A percentile compares a stretch with the other conserved stretches of the same genome.
phyloP scores from a whole-genome alignment of 2,888 invertebrate genomes.

The Lasioglossum vierecki region DNA sequence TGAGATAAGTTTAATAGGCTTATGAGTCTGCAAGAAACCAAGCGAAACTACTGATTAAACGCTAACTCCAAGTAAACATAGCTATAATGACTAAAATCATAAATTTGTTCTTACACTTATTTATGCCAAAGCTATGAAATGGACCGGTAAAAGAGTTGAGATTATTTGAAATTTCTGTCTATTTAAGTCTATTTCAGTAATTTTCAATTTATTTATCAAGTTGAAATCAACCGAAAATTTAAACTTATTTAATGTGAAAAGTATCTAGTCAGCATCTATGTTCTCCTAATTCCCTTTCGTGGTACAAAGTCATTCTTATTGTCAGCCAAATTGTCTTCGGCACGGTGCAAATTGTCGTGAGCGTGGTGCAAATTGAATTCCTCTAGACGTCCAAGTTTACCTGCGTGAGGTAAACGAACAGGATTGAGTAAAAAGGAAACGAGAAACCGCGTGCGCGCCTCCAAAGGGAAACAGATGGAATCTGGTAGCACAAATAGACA shows the following conservation, averaged over 20 bases:
- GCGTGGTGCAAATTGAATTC: conserved; percentile 11
- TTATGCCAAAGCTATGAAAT: neutral
- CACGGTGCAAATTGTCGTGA: neutral
- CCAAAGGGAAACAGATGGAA: conserved; percentile 34
- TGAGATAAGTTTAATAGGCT: neutral
- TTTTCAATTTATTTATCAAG: neutral
- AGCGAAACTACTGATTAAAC: neutral
- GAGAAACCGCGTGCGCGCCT: conserved; percentile 5
- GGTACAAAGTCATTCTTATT: neutral
- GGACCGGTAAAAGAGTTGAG: neutral
- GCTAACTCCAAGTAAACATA: neutral
- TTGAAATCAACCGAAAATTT: too few relatives aligned
- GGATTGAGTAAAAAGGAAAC: conserved; percentile 3
- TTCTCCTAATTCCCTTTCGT: too few relatives aligned
- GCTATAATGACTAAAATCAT: neutral
- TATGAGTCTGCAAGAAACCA: neutral
- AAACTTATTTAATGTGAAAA: too few relatives aligned
- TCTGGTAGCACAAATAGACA: conserved; percentile 33
- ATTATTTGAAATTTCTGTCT: too few relatives aligned
- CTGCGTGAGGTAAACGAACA: conserved; percentile 29
- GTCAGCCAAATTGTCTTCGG: neutral
- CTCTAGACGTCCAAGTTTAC: neutral
- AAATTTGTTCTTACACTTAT: neutral
- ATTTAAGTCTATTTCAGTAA: neutral
- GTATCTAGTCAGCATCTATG: neutral